Base-by-base conservation (phyloP, 2,888 invertebrate genomes). In the Diplazon laetatorius region DNA sequence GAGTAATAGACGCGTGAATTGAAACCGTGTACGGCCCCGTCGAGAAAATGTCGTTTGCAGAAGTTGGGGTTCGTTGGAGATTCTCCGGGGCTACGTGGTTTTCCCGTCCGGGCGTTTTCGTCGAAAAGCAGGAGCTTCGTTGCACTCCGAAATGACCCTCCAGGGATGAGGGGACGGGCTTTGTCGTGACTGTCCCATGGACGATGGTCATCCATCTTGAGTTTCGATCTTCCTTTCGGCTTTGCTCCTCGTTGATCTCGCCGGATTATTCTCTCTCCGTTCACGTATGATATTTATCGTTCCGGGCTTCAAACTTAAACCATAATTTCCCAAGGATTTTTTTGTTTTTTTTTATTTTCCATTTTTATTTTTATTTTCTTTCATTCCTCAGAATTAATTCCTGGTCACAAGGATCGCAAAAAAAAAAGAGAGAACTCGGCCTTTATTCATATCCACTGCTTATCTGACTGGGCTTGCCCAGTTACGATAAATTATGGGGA, bases 141-240 rank as follows among this genome's bases (percentile, higher is more conserved):
- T 77, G 73, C 77, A 77, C 68, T 68, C 35, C 25, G 50, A 55
- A 66, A 77, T 69, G 73, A 48, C 77, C 50, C 73, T 77, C 77
- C 18, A 42, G 73, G 77, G 77, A 73, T 68, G 46, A 66, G 65
- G n/a, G n/a, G 60, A 76, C 66, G 66, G 48, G 39, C 73, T 39
- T 68, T 57, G 68, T 63, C 73, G 63, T 69, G 71, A 73, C 66
- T 69, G 77, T 59, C 16, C 44, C 46, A 59, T 76, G 68, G 55
- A 18, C 44, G 68, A 73, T 39, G 77, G 57, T 77, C 77, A 73
- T 77, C 72, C 55, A 69, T 77, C 73, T 72, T 77, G 52, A 62
- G 48, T 39, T 44, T 50, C 68, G 73, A 77, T 73, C 50, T 68
- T 50, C 48, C 50, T 48, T 16, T 30, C 35, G 66, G 76, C 71